Base-by-base conservation (phyloP, 2,888 invertebrate genomes). In the Ophion obscuratus region DNA sequence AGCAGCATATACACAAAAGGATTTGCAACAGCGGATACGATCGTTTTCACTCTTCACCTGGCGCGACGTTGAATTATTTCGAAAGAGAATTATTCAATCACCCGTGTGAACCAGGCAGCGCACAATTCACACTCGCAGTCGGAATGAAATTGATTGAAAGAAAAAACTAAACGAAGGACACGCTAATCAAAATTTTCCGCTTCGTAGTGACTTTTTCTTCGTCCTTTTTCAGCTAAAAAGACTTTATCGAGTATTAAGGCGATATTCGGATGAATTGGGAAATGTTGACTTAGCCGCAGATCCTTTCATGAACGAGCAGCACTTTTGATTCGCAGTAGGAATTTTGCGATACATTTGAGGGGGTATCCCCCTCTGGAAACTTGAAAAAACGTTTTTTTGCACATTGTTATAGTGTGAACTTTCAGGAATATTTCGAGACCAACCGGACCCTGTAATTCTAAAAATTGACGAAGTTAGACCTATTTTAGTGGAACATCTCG, bases 21-120 rank as follows among this genome's bases (percentile, higher is more conserved):
- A 83, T 44, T 77, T 80, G 85, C 85, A 85, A 83, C 67, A 83
- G 20, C 85, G 85, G 83, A 85, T 80, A 85, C 76, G 62, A 83
- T 47, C 80, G 83, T 85, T 85, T 85, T 83, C 80, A 83, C 83
- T 85, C 85, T 83, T 83, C 83, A 47, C 62, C 71, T 79, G 66
- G 77, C 68, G 71, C 53, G 71, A 59, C n/a, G 66, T 11, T 10
- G 53, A 44, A 47, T 79, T 79, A 53, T 53, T 53, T 66, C 80
- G 75, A 68, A 76, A 81, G 44, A 64, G 62, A 75, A 81, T 75
- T 74, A 68, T 81, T 47, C 71, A 62, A 68, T 74, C 67, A 64
- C 9, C 11, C 74, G 44, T 44, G 36, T 17, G 24, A 44, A 24
- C 36, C 57, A 81, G 40, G 40, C 27, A 73, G 31, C 31, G 36